Evolutionary conservation across 2,797 vertebrate genomes (phyloP).

Genomic region (Mormyrops boulengeri): DNA sequence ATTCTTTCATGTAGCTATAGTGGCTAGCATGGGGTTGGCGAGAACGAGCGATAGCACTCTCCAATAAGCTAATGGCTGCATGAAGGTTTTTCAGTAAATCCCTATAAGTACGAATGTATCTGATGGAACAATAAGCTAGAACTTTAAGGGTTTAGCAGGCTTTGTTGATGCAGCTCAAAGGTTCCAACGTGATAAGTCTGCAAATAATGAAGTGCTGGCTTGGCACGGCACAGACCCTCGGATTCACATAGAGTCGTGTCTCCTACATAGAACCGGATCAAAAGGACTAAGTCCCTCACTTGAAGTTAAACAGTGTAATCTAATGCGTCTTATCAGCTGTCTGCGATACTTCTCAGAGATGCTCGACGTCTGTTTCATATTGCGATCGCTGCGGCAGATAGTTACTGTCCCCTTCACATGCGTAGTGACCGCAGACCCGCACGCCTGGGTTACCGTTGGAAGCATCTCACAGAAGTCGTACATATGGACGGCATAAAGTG

Average conservation of each 20-base stretch:
- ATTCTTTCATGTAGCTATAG: background rate
- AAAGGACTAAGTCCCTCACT: background rate
- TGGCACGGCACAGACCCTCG: background rate
- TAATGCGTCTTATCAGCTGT: background rate
- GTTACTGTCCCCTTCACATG: background rate
- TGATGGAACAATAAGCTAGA: background rate
- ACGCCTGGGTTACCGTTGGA: background rate
- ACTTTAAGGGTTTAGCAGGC: background rate
- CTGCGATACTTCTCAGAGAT: background rate
- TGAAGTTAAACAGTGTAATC: background rate
- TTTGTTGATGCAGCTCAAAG: background rate
- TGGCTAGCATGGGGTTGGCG: background rate
- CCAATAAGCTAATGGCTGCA: background rate
- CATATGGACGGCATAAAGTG: background rate
- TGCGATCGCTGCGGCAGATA: background rate
- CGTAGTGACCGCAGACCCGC: background rate
- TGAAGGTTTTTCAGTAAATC: background rate
- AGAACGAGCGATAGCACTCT: background rate
- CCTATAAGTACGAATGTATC: background rate
- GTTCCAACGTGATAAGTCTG: background rate
- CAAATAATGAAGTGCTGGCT: background rate
- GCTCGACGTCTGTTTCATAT: background rate
- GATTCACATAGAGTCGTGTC: background rate
- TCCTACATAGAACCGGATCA: background rate
- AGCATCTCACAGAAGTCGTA: background rate